A percentile compares a stretch with the other conserved stretches of the same genome.
phyloP scores from a whole-genome alignment of 2,888 invertebrate species.

The Crocallis elinguaria region DNA sequence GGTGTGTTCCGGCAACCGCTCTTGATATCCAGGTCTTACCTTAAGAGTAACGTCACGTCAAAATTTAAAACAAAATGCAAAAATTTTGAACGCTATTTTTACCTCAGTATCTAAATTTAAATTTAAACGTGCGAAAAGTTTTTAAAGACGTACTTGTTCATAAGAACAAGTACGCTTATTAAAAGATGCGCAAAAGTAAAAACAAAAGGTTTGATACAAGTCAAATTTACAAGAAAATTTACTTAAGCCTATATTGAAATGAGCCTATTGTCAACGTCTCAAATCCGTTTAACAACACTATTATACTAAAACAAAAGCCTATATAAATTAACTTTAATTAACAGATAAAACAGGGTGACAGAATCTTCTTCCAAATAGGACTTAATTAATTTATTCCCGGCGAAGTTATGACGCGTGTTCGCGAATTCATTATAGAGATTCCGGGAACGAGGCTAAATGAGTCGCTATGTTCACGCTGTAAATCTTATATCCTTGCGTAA shows the following conservation, averaged over 20 bases:
- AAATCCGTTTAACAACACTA: constrained; percentile 26
- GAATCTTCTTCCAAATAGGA: constrained; percentile 61
- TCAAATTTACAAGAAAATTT: not conserved
- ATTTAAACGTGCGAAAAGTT: not conserved
- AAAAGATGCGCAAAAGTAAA: not conserved
- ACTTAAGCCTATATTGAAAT: constrained; percentile 8
- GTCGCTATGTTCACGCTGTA: not conserved
- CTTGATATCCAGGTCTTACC: no score
- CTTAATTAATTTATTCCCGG: constrained; percentile 73
- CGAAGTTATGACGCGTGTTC: constrained; percentile 73
- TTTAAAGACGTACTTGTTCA: no score
- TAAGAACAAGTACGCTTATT: no score
- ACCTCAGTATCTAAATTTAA: no score
- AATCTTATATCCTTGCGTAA: constrained; percentile 17
- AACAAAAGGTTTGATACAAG: not conserved
- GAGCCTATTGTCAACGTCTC: constrained; percentile 13
- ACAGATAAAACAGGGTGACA: constrained; percentile 49
- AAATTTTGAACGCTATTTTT: no score
- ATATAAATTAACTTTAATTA: constrained; percentile 47
- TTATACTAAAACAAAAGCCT: constrained; percentile 40
- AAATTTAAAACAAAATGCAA: no score
- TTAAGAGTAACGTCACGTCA: no score
- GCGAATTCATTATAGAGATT: constrained; percentile 74
- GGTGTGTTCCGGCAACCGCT: no score
- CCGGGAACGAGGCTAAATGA: constrained; percentile 39